These are phyloP conservation scores for Nematostella vectensis DNA, from an alignment of 92 coral and sea anemone genomes.

Conservation along the genomic window DNA sequence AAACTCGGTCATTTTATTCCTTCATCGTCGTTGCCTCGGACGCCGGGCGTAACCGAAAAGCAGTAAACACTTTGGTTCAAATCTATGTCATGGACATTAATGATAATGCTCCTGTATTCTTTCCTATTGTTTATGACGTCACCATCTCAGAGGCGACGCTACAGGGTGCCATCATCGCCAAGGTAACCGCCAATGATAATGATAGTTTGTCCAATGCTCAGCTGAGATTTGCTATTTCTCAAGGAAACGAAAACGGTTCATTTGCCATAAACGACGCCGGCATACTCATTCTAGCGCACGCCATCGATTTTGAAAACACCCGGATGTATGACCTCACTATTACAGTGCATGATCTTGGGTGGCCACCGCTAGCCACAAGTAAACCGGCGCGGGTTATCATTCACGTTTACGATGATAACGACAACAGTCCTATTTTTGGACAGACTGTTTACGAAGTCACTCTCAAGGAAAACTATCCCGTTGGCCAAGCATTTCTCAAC, in stretches of 20 bases:
- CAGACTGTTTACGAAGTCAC: background rate
- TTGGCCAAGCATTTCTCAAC: constrained; percentile 7
- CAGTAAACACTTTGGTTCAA: background rate
- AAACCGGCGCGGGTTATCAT: constrained; percentile 11
- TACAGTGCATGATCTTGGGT: constrained; percentile 10
- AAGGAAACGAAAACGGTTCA: constrained; percentile 2
- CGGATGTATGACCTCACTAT: constrained; percentile 2
- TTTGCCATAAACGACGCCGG: background rate
- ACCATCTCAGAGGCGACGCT: constrained; percentile 14
- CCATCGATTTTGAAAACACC: constrained; percentile 3
- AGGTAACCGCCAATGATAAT: constrained; percentile 11
- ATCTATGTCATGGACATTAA: constrained; percentile 16
- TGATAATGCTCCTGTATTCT: constrained; percentile 18
- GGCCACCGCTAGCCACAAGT: constrained; percentile 10
- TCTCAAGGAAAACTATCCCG: constrained; percentile 9
- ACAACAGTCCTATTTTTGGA: background rate
- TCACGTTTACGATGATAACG: constrained; percentile 6
- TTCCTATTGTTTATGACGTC: background rate
- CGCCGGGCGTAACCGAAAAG: background rate
- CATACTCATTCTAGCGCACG: background rate
- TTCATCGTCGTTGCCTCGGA: background rate
- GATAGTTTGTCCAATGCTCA: constrained; percentile 14
- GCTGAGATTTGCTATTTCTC: constrained; percentile 6
- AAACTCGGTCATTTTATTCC: background rate
- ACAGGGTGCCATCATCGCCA: constrained; percentile 7